phyloP scores from a whole-genome alignment of 2,888 invertebrate species.

The Amaurobius ferox region DNA sequence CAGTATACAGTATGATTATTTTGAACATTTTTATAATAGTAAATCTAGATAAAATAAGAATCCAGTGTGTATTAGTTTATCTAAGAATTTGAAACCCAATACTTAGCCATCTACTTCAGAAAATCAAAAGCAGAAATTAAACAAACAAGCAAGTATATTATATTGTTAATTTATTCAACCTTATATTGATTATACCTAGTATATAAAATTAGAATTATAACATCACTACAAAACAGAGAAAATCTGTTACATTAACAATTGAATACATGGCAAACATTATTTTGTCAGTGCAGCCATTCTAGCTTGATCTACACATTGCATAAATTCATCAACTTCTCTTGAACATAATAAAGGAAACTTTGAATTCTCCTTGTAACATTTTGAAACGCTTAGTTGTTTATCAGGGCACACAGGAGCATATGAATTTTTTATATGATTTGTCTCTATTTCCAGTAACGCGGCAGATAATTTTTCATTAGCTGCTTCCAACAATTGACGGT shows the following conservation, averaged over 20 bases:
- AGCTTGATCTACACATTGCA: conserved; percentile 71
- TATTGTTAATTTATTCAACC: background rate
- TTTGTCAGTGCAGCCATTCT: conserved; percentile 57
- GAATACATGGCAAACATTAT: conserved; percentile 4
- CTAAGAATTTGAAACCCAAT: no score
- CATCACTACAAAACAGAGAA: background rate
- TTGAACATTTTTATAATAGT: no score
- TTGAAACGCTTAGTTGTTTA: conserved; percentile 50
- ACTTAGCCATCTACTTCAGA: no score
- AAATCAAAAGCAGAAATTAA: no score
- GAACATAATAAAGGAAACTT: conserved; percentile 73
- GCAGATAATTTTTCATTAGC: conserved; percentile 56
- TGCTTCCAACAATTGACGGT: conserved; percentile 54
- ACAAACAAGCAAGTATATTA: no score
- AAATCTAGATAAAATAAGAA: no score
- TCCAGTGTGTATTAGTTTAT: no score
- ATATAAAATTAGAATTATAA: background rate
- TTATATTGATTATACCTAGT: background rate
- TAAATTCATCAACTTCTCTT: conserved; percentile 71
- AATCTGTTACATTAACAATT: background rate
- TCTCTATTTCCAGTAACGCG: conserved; percentile 66
- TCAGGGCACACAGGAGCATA: conserved; percentile 72
- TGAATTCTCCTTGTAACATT: conserved; percentile 69
- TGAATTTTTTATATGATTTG: conserved; percentile 61
- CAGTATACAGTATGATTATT: no score